Conservation (phyloP, 2,888 invertebrate genomes). For the Panzeria rudis region DNA sequence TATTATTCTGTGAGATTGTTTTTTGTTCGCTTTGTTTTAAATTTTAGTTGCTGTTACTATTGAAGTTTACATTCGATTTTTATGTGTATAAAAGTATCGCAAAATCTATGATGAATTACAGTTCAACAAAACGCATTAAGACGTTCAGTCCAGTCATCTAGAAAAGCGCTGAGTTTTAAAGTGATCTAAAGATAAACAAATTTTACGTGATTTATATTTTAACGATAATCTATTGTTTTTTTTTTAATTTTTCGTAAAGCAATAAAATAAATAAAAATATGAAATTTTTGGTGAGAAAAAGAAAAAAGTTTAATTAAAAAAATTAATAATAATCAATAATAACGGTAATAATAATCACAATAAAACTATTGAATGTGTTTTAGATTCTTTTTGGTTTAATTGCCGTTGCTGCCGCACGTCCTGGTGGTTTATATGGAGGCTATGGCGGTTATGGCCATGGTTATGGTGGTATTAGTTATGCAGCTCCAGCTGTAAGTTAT, state of each 20-base stretch:
- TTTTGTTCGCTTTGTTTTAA: constrained; percentile 51
- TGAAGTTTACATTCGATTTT: constrained; percentile 46
- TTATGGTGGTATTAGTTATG: constrained; percentile 71
- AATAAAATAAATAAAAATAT: constrained; percentile 41
- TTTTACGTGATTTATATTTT: constrained; percentile 1
- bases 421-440: constrained; percentile 78
- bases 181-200: constrained; percentile 2
- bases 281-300: constrained; percentile 65
- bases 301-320: no score
- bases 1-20: no score
- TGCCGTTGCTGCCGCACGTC: constrained; percentile 76
- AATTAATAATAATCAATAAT: not conserved
- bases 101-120: constrained; percentile 69
- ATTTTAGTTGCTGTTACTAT: constrained; percentile 32
- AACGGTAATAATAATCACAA: no score
- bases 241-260: not conserved
- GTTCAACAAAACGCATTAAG: constrained; percentile 62
- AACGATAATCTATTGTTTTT: not conserved
- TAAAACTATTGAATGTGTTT: constrained; percentile 41
- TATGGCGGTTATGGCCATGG: constrained; percentile 63
- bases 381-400: constrained; percentile 78
- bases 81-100: constrained; percentile 70
- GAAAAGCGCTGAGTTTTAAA: constrained; percentile 43
- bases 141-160: constrained; percentile 61
- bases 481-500: constrained; percentile 72